Evolutionary conservation across 2,113 vertebrate species (phyloP).

Genomic region (Rhinolophus sinicus): DNA sequence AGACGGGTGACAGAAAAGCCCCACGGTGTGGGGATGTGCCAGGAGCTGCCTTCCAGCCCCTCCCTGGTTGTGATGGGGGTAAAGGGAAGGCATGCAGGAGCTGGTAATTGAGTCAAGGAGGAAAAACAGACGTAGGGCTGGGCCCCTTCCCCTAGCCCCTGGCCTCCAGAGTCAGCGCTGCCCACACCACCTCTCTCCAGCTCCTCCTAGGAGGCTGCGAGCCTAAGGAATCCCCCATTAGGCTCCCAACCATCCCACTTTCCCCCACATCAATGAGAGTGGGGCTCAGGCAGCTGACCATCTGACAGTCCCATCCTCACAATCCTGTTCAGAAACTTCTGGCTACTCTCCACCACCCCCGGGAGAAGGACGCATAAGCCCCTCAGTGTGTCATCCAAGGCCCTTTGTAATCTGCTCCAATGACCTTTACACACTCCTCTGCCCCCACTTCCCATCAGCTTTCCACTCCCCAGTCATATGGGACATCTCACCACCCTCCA

Average conservation of each 20-base stretch:
- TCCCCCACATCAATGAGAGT: neutral
- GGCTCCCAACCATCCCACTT: neutral
- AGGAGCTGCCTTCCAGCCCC: neutral
- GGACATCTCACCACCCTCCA: neutral
- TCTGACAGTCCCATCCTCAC: neutral
- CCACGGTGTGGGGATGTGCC: neutral
- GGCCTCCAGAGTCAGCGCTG: neutral
- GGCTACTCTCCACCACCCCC: neutral
- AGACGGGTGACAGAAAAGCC: slow-evolving; percentile 1
- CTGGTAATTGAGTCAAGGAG: neutral
- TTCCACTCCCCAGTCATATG: neutral
- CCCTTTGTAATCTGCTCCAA: neutral
- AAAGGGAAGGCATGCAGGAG: neutral
- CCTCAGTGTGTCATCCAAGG: neutral
- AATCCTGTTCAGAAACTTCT: neutral
- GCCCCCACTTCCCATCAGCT: neutral
- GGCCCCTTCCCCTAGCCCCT: neutral
- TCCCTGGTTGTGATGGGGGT: neutral
- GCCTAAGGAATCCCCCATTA: neutral
- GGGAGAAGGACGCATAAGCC: neutral
- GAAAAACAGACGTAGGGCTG: neutral
- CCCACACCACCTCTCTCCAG: neutral
- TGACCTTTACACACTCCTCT: neutral
- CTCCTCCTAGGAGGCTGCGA: neutral
- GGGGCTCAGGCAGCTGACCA: neutral